Conservation (phyloP, 2,113 vertebrate genomes). For the Chionis minor region DNA sequence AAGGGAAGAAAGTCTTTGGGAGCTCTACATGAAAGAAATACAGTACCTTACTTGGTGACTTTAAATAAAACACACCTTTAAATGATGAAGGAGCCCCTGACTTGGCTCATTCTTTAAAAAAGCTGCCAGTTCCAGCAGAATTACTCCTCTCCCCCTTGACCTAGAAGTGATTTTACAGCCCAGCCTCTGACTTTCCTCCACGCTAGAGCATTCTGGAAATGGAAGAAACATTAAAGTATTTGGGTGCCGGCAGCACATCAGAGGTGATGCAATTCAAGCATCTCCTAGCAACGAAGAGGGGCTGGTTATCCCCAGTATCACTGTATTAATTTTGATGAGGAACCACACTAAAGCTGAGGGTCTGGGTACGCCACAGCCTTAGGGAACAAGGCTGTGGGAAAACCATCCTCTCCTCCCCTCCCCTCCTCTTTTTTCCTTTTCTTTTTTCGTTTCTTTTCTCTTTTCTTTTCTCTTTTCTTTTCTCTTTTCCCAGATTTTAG, state of each 20-base stretch:
- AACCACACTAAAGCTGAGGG: background rate
- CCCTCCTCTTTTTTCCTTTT: rapidly evolving
- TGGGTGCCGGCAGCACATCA: background rate
- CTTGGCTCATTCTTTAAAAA: background rate
- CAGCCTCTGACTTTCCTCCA: background rate
- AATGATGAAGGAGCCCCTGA: background rate
- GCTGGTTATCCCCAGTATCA: background rate
- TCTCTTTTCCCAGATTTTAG: background rate
- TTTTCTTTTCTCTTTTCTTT: too few relatives aligned
- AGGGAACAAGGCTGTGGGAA: too few relatives aligned
- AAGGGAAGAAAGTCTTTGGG: background rate
- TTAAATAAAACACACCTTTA: background rate
- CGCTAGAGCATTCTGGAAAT: background rate
- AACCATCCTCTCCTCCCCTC: too few relatives aligned
- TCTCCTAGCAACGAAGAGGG: background rate
- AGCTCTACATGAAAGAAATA: background rate
- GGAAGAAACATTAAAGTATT: background rate
- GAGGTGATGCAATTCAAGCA: background rate
- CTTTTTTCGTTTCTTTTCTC: too few relatives aligned
- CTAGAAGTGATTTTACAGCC: background rate
- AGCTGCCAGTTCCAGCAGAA: background rate
- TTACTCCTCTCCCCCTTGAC: background rate
- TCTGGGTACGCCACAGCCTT: background rate
- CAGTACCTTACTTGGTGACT: background rate
- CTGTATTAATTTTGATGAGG: background rate